Percentiles rank a stretch among this genome's conserved stretches.
Conservation (phyloP, 1,140 invertebrate species). For the Ooceraea biroi region DNA sequence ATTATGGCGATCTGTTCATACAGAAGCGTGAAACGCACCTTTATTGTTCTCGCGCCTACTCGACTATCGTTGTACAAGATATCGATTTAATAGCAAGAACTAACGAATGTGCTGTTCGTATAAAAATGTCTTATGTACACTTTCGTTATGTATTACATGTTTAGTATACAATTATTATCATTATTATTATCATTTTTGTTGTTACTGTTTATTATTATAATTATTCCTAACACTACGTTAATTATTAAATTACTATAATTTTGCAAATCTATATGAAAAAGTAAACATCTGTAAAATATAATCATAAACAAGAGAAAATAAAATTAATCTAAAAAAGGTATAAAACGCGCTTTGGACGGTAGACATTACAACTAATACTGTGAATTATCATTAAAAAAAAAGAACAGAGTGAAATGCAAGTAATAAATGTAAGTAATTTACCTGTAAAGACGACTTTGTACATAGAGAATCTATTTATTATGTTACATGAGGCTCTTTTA, state of each 20-base stretch:
- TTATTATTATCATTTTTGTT: constrained; percentile 46
- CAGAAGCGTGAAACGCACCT: constrained; percentile 29
- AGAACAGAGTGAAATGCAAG: constrained; percentile 56
- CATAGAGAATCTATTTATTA: constrained; percentile 53
- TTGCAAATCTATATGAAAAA: constrained; percentile 68
- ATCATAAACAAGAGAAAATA: constrained; percentile 73
- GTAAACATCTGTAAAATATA: constrained; percentile 74
- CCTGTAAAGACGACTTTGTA: constrained; percentile 55
- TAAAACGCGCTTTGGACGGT: constrained; percentile 82
- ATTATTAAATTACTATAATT: constrained; percentile 69
- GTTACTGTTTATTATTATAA: constrained; percentile 34
- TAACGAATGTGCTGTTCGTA: constrained; percentile 65
- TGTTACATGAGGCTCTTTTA: constrained; percentile 56
- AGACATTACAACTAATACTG: constrained; percentile 82
- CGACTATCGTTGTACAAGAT: constrained; percentile 62
- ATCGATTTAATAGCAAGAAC: constrained; percentile 66
- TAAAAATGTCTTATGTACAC: constrained; percentile 79
- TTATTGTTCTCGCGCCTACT: constrained; percentile 50
- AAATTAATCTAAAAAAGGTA: constrained; percentile 73
- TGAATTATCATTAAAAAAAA: constrained; percentile 55
- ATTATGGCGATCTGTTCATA: constrained; percentile 26
- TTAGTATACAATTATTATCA: constrained; percentile 67
- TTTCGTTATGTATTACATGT: constrained; percentile 65
- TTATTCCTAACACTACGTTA: constrained; percentile 51
- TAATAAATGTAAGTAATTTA: constrained; percentile 55